A percentile compares a stretch with the other conserved stretches of the same genome.
Evolutionary conservation across 1,140 invertebrate species (phyloP).

Genomic region (Drosophila quadrilineata): DNA sequence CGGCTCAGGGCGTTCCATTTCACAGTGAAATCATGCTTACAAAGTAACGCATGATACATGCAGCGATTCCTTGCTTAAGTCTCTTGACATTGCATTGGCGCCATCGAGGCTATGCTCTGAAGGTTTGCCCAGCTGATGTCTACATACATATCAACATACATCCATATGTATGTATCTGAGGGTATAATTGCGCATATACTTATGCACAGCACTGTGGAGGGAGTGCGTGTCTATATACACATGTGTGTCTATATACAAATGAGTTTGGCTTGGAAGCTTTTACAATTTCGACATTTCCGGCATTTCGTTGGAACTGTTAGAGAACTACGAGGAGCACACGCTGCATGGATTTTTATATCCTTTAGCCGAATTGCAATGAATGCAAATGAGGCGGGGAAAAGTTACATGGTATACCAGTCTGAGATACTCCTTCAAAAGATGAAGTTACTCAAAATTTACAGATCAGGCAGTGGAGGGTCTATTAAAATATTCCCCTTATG

Average conservation of each 20-base stretch:
- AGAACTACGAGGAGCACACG: too few relatives aligned
- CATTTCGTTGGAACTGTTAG: background rate
- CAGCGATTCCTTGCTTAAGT: slow-evolving; percentile 37
- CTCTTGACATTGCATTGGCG: slow-evolving; percentile 1
- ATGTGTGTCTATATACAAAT: background rate
- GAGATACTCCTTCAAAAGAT: background rate
- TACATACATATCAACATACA: background rate
- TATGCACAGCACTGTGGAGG: too few relatives aligned
- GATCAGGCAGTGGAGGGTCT: background rate
- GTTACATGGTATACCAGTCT: background rate
- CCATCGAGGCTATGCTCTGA: background rate
- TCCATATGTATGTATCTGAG: background rate
- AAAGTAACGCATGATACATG: slow-evolving; percentile 23
- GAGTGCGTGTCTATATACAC: background rate
- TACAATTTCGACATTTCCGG: slow-evolving; percentile 6
- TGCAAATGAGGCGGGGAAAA: background rate
- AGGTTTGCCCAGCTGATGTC: background rate
- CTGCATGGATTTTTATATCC: background rate
- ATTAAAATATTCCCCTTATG: too few relatives aligned
- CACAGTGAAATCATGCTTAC: slow-evolving; percentile 20
- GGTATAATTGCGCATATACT: too few relatives aligned
- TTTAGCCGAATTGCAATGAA: background rate
- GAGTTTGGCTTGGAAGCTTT: too few relatives aligned
- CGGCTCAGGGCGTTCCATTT: slow-evolving; percentile 44
- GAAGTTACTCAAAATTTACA: background rate